A percentile compares a stretch with the other conserved stretches of the same genome.
These are phyloP conservation scores for Vanessa cardui DNA, from an alignment of 2,888 invertebrate species.

Conservation along the genomic window DNA sequence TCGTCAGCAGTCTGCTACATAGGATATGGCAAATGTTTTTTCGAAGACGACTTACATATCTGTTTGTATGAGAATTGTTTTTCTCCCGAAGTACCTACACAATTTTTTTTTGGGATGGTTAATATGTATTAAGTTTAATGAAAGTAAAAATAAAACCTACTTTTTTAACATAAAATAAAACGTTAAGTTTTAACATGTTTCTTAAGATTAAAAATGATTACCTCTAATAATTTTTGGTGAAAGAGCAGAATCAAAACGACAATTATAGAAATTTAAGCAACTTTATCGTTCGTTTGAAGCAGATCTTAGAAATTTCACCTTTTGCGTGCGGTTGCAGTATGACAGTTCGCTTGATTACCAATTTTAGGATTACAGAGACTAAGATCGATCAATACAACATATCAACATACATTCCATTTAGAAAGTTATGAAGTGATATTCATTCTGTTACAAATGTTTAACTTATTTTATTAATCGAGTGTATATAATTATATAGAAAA, in stretches of 20 bases:
- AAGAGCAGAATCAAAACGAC: neutral
- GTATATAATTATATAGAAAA: no score
- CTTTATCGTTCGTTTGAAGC: slow-evolving; percentile 28
- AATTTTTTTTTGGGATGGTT: neutral
- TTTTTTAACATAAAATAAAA: slow-evolving; percentile 3
- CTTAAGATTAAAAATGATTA: neutral
- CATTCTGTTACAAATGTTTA: no score
- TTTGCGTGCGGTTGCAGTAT: slow-evolving; percentile 2
- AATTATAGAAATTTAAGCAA: slow-evolving; percentile 8
- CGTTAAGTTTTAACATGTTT: neutral
- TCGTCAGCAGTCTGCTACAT: slow-evolving; percentile 38
- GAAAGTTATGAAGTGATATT: no score
- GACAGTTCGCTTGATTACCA: slow-evolving; percentile 8
- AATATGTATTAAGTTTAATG: slow-evolving; percentile 39
- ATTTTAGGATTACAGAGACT: neutral
- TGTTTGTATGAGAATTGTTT: slow-evolving; percentile 2
- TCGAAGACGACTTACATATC: slow-evolving; percentile 35
- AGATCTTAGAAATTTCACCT: slow-evolving; percentile 24
- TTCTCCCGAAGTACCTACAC: slow-evolving; percentile 26
- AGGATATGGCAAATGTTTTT: slow-evolving; percentile 26
- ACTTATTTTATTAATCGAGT: no score
- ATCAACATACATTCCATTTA: neutral
- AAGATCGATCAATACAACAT: neutral
- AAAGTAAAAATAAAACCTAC: slow-evolving; percentile 57
- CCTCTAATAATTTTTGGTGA: neutral